Base-by-base conservation (phyloP, 2,797 vertebrate species). In the Gallirallus australis region DNA sequence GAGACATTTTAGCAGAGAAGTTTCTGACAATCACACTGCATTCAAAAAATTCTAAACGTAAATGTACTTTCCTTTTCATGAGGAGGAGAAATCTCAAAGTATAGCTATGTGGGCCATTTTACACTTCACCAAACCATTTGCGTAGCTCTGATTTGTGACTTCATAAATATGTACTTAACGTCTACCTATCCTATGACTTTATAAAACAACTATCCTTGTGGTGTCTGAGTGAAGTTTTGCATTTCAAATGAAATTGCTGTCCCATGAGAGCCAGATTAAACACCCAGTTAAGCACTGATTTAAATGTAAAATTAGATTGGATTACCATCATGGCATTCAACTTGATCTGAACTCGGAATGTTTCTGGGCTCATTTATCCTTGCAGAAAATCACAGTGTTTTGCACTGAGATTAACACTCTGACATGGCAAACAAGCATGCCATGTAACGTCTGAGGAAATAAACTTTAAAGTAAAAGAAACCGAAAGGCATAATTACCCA, bases 381-480 rank as follows among this genome's bases (percentile, higher is more conserved):
- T 91, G 82, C 96, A 97, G 95, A 96, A 96, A 97, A 96, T 84
- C 96, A 92, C 86, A 83, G 84, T 63, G 15, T 93, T 97, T 97
- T 61, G 21, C 96, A 84, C 87, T 59, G 94, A 95, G 93, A 96
- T 97, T 96, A 97, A 96, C 75, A 91, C 68, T 88, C 86, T 87
- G 95, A 97, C 91, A 95, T 30, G 79, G 86, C 93, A 92, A 97
- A 96, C 11, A 68, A 94, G 89, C 81, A 92, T 69, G 42, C 66
- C 79, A 64, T 76, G 31, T 86, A 97, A 94, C 39, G 53, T 97
- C 97, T 96, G 94, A 96, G 91, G 90, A 93, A 97, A 98, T 97
- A 97, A 97, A 96, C 90, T 96, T 96, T 93, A 93, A 97, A 97
- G 72, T 89, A 91, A 97, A 97, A 96, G 94, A 92, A 96, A 82